A percentile compares a stretch with the other conserved stretches of the same genome.
Conservation (phyloP, 1,140 invertebrate genomes). For the Drosophila sp. region DNA sequence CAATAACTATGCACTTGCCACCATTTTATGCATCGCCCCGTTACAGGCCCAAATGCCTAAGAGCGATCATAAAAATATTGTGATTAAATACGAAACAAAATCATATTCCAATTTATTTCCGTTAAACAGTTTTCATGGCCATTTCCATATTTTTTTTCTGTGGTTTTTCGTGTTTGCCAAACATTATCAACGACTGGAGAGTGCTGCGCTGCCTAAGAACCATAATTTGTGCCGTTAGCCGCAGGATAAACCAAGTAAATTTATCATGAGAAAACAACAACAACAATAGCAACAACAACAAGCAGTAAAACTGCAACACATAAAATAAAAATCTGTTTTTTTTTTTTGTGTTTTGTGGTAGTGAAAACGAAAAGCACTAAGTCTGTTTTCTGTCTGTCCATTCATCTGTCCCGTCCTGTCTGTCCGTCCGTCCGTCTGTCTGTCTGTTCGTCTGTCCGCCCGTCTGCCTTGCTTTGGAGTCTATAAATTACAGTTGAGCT, state of each 20-base stretch:
- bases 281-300: conserved; percentile 24
- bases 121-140: conserved; percentile 67
- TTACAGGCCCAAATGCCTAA: not conserved
- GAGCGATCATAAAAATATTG: not conserved
- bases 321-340: conserved; percentile 48
- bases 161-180: conserved; percentile 70
- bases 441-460: conserved; percentile 20
- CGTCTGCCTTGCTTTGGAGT: conserved; percentile 49
- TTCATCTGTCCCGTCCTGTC: not conserved
- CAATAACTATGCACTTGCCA: too few species aligned
- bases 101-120: conserved; percentile 69
- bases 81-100: conserved; percentile 32
- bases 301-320: conserved; percentile 48
- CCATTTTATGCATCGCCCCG: too few species aligned
- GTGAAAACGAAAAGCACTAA: conserved; percentile 71
- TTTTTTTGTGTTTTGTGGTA: conserved; percentile 41
- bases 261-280: conserved; percentile 70
- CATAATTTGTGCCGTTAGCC: conserved; percentile 70
- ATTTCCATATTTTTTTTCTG: conserved; percentile 40
- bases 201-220: conserved; percentile 54
- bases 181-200: conserved; percentile 55
- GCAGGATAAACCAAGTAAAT: conserved; percentile 77
- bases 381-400: conserved; percentile 35
- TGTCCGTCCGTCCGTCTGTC: conserved; percentile 35
- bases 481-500: conserved; percentile 70